Evolutionary conservation across 2,113 vertebrate species (phyloP).

Genomic region (Pipra filicauda): DNA sequence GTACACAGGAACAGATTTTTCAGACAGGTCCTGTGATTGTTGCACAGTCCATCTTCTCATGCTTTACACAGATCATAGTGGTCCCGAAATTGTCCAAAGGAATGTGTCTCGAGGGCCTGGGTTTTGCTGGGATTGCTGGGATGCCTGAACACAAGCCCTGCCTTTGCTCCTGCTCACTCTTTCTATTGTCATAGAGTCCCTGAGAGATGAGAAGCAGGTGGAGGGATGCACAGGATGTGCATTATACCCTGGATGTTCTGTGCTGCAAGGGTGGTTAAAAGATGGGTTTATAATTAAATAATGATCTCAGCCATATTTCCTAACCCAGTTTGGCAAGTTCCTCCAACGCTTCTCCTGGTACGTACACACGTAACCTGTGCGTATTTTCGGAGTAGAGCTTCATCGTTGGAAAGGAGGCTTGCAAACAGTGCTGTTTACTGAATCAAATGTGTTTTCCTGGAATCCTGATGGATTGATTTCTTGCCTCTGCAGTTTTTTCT

Average conservation of each 20-base stretch:
- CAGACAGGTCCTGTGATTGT: neutral
- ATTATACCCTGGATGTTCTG: neutral
- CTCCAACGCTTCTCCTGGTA: neutral
- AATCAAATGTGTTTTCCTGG: neutral
- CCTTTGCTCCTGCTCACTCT: fast-evolving
- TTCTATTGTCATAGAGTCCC: neutral
- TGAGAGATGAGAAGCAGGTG: neutral
- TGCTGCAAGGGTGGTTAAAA: neutral
- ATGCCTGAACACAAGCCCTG: neutral
- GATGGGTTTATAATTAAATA: neutral
- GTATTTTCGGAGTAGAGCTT: neutral
- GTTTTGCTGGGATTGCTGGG: neutral
- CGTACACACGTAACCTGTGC: fast-evolving
- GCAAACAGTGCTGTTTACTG: neutral
- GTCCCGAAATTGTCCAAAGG: neutral
- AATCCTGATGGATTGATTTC: neutral
- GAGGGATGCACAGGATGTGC: neutral
- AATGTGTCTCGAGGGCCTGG: neutral
- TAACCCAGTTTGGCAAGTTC: neutral
- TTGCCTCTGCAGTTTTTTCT: neutral
- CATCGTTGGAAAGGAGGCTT: neutral
- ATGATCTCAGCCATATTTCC: neutral
- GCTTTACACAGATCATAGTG: neutral
- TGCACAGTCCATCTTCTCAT: fast-evolving
- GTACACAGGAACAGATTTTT: neutral